phyloP scores from a whole-genome alignment of 2,797 vertebrate species.

The Argyrosomus regius region DNA sequence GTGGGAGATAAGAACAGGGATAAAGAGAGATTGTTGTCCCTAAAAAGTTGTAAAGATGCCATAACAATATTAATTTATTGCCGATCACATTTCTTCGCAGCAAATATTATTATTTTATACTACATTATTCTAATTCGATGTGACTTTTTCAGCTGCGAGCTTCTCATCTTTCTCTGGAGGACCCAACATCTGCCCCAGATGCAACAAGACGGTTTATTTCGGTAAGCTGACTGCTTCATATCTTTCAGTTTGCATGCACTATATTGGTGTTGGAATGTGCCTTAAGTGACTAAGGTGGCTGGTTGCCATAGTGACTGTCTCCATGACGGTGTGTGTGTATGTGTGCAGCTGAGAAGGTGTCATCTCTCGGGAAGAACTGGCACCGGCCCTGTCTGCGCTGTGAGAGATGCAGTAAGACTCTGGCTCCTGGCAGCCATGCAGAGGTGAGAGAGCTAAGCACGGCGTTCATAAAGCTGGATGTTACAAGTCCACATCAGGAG shows the following conservation, averaged over 20 bases:
- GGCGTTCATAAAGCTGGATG: neutral
- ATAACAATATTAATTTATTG: too few species aligned
- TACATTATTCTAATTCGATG: neutral
- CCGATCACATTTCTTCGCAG: too few species aligned
- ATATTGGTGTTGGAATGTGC: neutral
- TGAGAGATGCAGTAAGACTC: constrained; percentile 77
- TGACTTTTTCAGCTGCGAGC: constrained; percentile 75
- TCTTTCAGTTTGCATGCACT: neutral
- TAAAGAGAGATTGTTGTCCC: too few species aligned
- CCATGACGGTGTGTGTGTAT: constrained; percentile 21
- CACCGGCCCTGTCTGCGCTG: constrained; percentile 79
- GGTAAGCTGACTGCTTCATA: constrained; percentile 76
- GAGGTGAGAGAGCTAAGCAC: constrained; percentile 58
- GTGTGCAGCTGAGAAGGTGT: constrained; percentile 77
- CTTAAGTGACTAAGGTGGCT: constrained; percentile 30
- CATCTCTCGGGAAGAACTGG: constrained; percentile 81
- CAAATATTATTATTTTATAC: too few species aligned
- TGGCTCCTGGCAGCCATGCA: constrained; percentile 74
- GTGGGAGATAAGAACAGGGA: too few species aligned
- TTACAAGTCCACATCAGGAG: too few species aligned
- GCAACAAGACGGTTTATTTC: constrained; percentile 89
- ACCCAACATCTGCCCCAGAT: constrained; percentile 87
- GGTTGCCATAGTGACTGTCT: constrained; percentile 69
- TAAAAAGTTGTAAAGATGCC: too few species aligned
- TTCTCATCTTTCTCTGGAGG: constrained; percentile 85